A percentile compares a stretch with the other conserved stretches of the same genome.
Conservation (phyloP, 2,113 vertebrate genomes). For the Ceratotherium simum region DNA sequence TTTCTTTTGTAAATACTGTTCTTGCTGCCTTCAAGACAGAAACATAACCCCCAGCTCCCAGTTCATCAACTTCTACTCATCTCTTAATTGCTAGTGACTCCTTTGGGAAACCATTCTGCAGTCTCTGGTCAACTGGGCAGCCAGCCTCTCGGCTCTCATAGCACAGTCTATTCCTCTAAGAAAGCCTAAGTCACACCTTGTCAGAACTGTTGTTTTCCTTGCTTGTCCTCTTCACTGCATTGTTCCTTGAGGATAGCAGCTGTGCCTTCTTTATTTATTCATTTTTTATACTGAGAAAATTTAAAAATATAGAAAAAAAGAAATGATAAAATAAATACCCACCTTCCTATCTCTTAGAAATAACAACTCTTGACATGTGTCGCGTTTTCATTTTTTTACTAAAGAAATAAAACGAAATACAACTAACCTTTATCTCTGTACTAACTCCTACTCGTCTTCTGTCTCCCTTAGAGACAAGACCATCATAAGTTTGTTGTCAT, state of each 20-base stretch:
- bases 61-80: neutral
- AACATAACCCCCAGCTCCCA: neutral
- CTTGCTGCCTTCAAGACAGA: neutral
- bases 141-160: too few relatives aligned
- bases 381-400: slow-evolving; percentile 25
- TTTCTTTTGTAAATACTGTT: neutral
- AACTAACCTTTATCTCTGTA: neutral
- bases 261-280: neutral
- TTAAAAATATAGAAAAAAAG: neutral
- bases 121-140: neutral
- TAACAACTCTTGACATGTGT: neutral
- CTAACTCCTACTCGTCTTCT: neutral
- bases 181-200: neutral
- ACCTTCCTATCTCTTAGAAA: neutral
- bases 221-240: neutral
- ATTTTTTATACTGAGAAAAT: neutral
- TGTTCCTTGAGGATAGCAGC: neutral
- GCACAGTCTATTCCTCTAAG: neutral
- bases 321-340: neutral
- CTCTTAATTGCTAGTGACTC: neutral
- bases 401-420: neutral
- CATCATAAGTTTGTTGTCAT: neutral
- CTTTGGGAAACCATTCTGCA: neutral
- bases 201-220: neutral
- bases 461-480: neutral